Percentiles rank a stretch among this genome's conserved stretches.
Conservation (phyloP, 2,888 invertebrate genomes). For the Metacarcinus magister region DNA sequence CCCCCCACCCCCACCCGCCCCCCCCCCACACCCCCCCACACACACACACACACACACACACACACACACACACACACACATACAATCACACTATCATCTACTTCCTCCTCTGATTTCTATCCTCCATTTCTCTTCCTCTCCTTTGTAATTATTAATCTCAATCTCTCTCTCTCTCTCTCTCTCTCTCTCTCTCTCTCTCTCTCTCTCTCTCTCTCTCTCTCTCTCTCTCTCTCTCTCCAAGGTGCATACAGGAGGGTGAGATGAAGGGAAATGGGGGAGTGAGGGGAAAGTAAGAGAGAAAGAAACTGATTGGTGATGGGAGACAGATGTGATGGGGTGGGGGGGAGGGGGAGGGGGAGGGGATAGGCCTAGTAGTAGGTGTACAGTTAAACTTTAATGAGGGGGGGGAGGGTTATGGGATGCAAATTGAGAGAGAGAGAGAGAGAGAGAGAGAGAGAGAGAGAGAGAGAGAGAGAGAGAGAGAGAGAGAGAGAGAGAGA, state of each 20-base stretch:
- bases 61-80: neutral
- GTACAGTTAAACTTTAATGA: constrained; percentile 8
- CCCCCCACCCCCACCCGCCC: neutral
- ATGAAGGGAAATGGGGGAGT: neutral
- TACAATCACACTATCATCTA: neutral
- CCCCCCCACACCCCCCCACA: neutral
- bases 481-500: no score
- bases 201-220: neutral
- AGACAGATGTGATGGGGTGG: neutral
- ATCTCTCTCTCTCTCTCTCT: constrained; percentile 26
- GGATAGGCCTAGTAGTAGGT: neutral
- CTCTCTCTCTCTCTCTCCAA: neutral
- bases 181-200: neutral
- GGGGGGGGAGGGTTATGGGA: neutral
- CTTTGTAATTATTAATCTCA: neutral
- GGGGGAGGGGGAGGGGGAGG: neutral
- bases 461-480: neutral
- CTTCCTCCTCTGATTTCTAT: neutral
- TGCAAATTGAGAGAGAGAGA: neutral
- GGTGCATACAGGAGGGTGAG: neutral
- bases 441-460: constrained; percentile 13
- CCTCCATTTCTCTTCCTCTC: neutral
- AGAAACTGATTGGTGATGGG: neutral
- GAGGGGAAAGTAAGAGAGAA: neutral
- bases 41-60: constrained; percentile 8